These are phyloP conservation scores for Muscicapa comitata DNA, from an alignment of 2,797 vertebrate genomes.

Conservation along the genomic window DNA sequence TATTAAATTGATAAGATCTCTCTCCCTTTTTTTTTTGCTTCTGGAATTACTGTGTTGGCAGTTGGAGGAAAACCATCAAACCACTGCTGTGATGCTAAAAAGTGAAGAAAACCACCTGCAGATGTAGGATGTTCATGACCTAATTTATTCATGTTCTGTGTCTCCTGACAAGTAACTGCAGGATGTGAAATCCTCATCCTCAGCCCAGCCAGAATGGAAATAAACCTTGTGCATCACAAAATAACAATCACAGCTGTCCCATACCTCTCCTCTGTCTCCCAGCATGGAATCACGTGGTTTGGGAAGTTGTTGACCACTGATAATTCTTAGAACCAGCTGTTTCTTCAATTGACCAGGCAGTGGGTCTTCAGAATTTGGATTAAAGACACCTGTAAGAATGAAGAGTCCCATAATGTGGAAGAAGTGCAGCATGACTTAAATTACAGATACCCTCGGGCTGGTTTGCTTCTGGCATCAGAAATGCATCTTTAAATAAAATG, in stretches of 20 bases:
- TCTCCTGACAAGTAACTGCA: not conserved
- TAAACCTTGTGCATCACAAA: not conserved
- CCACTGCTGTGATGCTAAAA: not conserved
- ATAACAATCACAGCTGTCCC: not conserved
- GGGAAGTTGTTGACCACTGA: slow-evolving; percentile 97
- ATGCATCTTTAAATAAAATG: not conserved
- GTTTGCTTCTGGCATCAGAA: not conserved
- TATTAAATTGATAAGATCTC: not conserved
- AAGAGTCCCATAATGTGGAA: not conserved
- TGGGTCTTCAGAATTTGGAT: slow-evolving; percentile 89
- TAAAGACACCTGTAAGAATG: slow-evolving; percentile 82
- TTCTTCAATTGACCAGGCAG: slow-evolving; percentile 89
- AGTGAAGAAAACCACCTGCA: not conserved
- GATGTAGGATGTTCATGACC: not conserved
- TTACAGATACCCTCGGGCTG: not conserved
- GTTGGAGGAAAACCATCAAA: not conserved
- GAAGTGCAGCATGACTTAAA: not conserved
- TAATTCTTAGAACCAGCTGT: slow-evolving; percentile 90
- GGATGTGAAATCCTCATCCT: not conserved
- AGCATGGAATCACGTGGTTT: slow-evolving; percentile 97
- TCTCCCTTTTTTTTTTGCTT: not conserved
- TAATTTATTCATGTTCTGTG: not conserved
- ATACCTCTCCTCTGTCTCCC: slow-evolving; percentile 95
- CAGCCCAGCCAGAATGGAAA: not conserved
- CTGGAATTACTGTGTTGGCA: not conserved